Conservation (phyloP, 2,888 invertebrate genomes). For the Axea sp. region DNA sequence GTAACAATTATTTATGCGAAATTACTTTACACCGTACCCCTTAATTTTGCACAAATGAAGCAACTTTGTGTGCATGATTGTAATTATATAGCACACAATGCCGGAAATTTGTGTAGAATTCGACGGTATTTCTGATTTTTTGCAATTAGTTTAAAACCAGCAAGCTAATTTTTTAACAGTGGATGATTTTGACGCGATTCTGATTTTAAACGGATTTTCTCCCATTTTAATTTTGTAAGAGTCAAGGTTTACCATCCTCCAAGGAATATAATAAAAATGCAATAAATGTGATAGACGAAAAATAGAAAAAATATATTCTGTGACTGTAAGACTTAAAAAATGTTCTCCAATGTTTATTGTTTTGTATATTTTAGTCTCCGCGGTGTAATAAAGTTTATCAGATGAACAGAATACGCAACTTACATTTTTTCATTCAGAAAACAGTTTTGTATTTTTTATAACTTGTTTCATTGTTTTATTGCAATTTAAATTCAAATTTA, state of each 20-base stretch:
- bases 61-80: conserved; percentile 19
- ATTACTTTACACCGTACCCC: conserved; percentile 18
- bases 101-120: background rate
- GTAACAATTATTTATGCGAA: conserved; percentile 48
- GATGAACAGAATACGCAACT: conserved; percentile 12
- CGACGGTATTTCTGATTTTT: conserved; percentile 1
- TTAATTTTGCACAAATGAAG: conserved; percentile 32
- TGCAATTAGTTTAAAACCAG: background rate
- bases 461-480: conserved; percentile 26
- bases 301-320: conserved; percentile 35
- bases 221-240: conserved; percentile 31
- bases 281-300: conserved; percentile 45
- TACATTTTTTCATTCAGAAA: conserved; percentile 25
- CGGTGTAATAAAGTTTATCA: conserved; percentile 44
- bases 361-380: conserved; percentile 42
- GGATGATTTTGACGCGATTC: background rate
- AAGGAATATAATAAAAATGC: conserved; percentile 24
- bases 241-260: conserved; percentile 27
- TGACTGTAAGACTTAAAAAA: conserved; percentile 32
- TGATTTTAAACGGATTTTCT: background rate
- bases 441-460: conserved; percentile 40
- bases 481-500: conserved; percentile 31
- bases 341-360: conserved; percentile 40
- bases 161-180: conserved; percentile 1
- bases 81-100: conserved; percentile 26